Evolutionary conservation across 2,797 vertebrate genomes (phyloP).

Genomic region (Pangasius macronema): DNA sequence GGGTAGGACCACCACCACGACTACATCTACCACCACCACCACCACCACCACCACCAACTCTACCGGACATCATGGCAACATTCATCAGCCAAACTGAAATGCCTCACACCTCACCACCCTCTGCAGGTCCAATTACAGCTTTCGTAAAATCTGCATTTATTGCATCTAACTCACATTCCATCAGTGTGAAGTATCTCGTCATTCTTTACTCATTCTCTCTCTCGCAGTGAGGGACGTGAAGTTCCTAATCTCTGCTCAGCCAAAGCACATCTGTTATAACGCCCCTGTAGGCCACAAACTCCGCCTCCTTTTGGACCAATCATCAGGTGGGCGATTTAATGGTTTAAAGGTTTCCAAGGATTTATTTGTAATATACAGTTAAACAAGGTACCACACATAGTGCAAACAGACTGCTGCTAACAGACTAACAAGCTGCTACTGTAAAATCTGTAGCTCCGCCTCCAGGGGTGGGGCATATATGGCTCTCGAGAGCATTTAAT

Average conservation of each 20-base stretch:
- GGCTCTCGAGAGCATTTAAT: not conserved
- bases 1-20: too few species aligned
- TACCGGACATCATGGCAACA: not conserved
- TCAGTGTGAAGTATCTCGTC: not conserved
- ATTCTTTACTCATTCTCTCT: not conserved
- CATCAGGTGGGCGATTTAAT: constrained; percentile 58
- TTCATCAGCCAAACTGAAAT: too few species aligned
- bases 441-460: not conserved
- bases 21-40: too few species aligned
- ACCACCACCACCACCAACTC: not conserved
- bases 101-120: not conserved
- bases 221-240: constrained; percentile 21
- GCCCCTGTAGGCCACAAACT: constrained; percentile 43
- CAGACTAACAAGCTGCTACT: not conserved
- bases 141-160: not conserved
- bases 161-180: too few species aligned
- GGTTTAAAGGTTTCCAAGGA: not conserved
- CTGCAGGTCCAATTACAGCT: not conserved
- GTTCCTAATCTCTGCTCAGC: constrained; percentile 62
- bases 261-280: constrained; percentile 67
- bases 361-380: not conserved
- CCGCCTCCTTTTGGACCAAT: constrained; percentile 63
- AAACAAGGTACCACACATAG: not conserved
- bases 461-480: not conserved
- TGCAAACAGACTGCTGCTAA: not conserved